Conservation (phyloP, 2,888 invertebrate species). For the Phengaris alcon region DNA sequence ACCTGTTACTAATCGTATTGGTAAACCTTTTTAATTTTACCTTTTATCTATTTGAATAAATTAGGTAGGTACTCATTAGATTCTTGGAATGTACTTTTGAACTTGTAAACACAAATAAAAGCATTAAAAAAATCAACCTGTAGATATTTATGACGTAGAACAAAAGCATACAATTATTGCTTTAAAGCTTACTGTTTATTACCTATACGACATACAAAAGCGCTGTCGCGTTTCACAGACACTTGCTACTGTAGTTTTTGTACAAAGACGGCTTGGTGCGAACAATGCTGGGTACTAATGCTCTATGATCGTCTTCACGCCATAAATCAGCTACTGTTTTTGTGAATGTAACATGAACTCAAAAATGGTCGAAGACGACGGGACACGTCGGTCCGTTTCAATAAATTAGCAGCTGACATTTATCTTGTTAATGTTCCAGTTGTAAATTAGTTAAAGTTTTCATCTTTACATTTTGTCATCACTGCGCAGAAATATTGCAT, state of each 20-base stretch:
- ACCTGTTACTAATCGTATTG: no score
- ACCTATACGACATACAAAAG: constrained; percentile 18
- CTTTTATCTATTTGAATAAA: neutral
- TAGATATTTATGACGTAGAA: constrained; percentile 73
- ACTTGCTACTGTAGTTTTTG: constrained; percentile 49
- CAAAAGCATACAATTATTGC: constrained; percentile 48
- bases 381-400: constrained; percentile 39
- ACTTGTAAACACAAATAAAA: constrained; percentile 30
- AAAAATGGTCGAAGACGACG: constrained; percentile 35
- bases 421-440: constrained; percentile 14
- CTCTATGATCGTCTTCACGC: constrained; percentile 68
- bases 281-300: constrained; percentile 72
- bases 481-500: no score
- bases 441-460: neutral
- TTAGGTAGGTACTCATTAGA: neutral
- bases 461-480: neutral
- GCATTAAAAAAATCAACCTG: constrained; percentile 55
- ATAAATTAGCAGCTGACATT: constrained; percentile 28
- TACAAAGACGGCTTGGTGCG: constrained; percentile 67
- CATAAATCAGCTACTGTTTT: constrained; percentile 63
- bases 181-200: constrained; percentile 30
- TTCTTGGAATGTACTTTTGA: neutral
- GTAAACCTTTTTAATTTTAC: no score
- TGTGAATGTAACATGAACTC: constrained; percentile 33
- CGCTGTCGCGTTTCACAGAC: constrained; percentile 30